Evolutionary conservation across 1,140 invertebrate genomes (phyloP).

Genomic region (Trinorchestia longiramus): DNA sequence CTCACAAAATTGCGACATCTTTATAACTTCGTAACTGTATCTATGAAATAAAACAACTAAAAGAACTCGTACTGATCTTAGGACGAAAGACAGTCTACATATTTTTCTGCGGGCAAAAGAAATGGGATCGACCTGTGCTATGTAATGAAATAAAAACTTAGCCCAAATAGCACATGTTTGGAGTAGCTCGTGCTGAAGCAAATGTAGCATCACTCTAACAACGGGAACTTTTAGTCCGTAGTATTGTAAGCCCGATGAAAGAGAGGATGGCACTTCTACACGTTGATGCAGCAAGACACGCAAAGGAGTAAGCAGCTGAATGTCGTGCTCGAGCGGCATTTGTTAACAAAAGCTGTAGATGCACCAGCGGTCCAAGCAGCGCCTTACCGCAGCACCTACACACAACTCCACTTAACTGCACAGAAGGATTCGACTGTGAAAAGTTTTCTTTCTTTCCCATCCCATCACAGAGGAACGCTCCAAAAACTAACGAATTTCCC

Average conservation of each 20-base stretch:
- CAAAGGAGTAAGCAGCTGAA: neutral
- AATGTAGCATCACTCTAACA: neutral
- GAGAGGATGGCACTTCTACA: neutral
- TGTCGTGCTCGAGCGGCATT: neutral
- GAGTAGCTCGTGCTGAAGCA: neutral
- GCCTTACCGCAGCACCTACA: neutral
- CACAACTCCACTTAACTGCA: constrained; percentile 6
- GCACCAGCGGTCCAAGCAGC: neutral
- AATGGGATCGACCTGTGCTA: neutral
- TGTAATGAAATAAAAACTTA: neutral
- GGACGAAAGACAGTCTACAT: neutral
- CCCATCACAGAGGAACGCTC: neutral
- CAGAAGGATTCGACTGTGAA: neutral
- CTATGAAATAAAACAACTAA: neutral
- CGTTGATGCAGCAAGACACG: neutral
- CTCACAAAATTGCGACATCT: neutral
- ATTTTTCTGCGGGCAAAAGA: neutral
- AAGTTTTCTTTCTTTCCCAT: neutral
- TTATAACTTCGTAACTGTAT: neutral
- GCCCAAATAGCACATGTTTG: neutral
- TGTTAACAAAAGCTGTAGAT: neutral
- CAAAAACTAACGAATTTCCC: neutral
- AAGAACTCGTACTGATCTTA: neutral
- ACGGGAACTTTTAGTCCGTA: neutral
- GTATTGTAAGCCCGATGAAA: neutral